A percentile compares a stretch with the other conserved stretches of the same genome.
These are phyloP conservation scores for Carollia perspicillata DNA, from an alignment of 2,113 vertebrate species.

Conservation along the genomic window DNA sequence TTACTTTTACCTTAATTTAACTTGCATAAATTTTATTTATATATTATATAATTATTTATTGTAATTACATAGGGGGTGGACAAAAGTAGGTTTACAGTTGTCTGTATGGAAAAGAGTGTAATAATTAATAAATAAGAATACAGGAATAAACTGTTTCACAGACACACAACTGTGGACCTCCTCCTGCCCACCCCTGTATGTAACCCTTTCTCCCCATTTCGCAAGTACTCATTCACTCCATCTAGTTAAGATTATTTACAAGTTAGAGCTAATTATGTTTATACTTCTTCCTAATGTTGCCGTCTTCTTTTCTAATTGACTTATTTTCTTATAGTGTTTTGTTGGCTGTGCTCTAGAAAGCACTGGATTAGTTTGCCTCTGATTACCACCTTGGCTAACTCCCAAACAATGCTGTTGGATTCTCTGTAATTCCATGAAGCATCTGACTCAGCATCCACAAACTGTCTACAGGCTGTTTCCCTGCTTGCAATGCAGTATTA, in stretches of 20 bases:
- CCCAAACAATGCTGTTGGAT: constrained; percentile 42
- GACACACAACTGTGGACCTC: neutral
- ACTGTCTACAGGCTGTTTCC: neutral
- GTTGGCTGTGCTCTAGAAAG: constrained; percentile 50
- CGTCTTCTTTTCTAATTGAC: constrained; percentile 56
- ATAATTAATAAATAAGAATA: neutral
- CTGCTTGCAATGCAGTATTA: neutral
- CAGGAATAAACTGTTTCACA: neutral
- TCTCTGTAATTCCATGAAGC: constrained; percentile 51
- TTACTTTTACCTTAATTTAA: neutral
- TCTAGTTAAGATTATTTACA: constrained; percentile 46
- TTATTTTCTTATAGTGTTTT: constrained; percentile 48
- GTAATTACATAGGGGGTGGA: neutral
- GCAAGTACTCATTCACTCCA: constrained; percentile 11
- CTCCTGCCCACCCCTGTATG: neutral
- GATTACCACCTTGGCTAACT: constrained; percentile 65
- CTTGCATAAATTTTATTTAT: neutral
- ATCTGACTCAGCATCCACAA: constrained; percentile 45
- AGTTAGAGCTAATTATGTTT: constrained; percentile 54
- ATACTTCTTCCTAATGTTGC: constrained; percentile 34
- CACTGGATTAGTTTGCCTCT: constrained; percentile 63
- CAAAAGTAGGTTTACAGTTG: neutral
- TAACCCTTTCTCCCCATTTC: neutral
- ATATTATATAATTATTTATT: neutral
- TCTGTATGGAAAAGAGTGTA: too few relatives aligned